phyloP scores from a whole-genome alignment of 2,888 invertebrate species.

The Sicus ferrugineus region DNA sequence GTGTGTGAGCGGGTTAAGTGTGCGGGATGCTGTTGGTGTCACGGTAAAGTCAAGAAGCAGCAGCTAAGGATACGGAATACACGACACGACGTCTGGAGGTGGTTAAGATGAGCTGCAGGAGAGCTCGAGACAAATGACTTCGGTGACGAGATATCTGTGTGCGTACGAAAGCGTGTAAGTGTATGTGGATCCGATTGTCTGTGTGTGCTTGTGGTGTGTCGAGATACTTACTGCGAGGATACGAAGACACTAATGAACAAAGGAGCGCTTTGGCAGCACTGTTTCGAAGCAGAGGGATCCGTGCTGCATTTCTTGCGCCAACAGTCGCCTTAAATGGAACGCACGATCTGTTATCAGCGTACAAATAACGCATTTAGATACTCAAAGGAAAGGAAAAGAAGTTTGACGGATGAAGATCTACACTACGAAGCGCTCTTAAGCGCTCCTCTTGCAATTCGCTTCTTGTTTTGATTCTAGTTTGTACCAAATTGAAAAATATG shows the following conservation, averaged over 20 bases:
- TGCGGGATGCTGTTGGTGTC: not conserved
- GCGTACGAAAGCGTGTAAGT: not conserved
- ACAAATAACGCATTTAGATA: too few relatives aligned
- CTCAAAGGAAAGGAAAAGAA: too few relatives aligned
- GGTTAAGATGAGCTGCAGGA: constrained; percentile 3
- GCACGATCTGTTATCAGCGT: too few relatives aligned
- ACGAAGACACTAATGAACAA: not conserved
- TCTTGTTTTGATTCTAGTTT: too few relatives aligned
- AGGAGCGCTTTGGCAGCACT: not conserved
- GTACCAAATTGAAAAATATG: too few relatives aligned
- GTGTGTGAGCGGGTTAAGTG: not conserved
- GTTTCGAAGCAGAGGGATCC: too few relatives aligned
- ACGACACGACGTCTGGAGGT: constrained; percentile 1
- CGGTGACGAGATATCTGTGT: not conserved
- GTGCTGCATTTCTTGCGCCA: too few relatives aligned
- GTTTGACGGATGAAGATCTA: too few relatives aligned
- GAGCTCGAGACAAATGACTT: constrained; percentile 19
- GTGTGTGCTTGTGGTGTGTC: not conserved
- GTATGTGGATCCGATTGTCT: too few relatives aligned
- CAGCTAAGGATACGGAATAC: not conserved
- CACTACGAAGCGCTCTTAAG: too few relatives aligned
- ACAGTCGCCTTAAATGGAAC: too few relatives aligned
- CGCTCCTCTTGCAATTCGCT: too few relatives aligned
- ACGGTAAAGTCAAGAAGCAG: not conserved
- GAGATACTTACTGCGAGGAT: not conserved